phyloP scores from a whole-genome alignment of 37 sponge, comb jelly and placozoan genomes.

The Hexactinellida sp. region DNA sequence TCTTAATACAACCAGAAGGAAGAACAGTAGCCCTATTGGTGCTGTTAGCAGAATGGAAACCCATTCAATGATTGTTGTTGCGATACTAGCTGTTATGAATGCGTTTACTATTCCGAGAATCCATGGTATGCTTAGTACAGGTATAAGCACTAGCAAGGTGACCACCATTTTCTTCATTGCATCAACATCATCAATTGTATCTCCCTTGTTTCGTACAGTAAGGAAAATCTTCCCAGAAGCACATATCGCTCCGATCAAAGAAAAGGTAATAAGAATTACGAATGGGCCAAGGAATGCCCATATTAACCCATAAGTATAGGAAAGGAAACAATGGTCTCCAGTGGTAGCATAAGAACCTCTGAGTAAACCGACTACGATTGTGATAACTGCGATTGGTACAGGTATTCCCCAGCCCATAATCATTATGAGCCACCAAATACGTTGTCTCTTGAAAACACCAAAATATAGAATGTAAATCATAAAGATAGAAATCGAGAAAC shows the following conservation, averaged over 20 bases:
- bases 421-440: not conserved
- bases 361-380: not conserved
- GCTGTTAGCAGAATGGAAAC: not conserved
- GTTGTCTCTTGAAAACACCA: not conserved
- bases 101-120: not conserved
- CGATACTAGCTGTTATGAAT: not conserved
- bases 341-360: not conserved
- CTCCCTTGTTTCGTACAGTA: not conserved
- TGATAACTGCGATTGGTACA: not conserved
- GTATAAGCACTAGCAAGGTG: not conserved
- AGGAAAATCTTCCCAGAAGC: not conserved
- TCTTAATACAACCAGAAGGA: not conserved
- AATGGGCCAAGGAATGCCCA: not conserved
- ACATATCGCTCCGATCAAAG: not conserved
- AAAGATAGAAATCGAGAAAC: not conserved
- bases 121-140: not conserved
- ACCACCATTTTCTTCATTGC: not conserved
- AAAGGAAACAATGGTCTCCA: constrained; percentile 10
- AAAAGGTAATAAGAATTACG: not conserved
- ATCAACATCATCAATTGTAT: not conserved
- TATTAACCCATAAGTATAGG: not conserved
- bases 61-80: constrained; percentile 11
- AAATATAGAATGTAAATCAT: not conserved
- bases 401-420: not conserved
- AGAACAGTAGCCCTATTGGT: not conserved